Conservation (phyloP, 1,140 invertebrate species). For the Sweltsa coloradensis region DNA sequence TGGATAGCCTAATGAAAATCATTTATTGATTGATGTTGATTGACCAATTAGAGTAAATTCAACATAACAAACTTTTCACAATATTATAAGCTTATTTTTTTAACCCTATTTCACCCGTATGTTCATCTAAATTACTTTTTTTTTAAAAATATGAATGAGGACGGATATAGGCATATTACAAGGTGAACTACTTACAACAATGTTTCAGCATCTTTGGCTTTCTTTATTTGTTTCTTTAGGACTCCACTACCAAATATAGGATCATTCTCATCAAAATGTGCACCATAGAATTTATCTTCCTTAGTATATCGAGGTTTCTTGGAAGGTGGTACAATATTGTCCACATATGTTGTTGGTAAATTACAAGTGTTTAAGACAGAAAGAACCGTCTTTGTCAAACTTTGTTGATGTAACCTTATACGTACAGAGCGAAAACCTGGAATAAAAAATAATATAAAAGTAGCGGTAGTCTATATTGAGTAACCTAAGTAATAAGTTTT, state of each 20-base stretch:
- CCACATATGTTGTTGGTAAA: constrained; percentile 70
- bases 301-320: not conserved
- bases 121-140: no score
- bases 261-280: constrained; percentile 34
- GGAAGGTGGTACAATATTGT: constrained; percentile 40
- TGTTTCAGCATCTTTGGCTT: constrained; percentile 36
- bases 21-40: no score
- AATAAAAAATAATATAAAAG: constrained; percentile 22
- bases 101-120: no score
- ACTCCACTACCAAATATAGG: constrained; percentile 36
- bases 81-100: no score
- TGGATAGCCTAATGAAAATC: no score
- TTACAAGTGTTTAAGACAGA: constrained; percentile 68
- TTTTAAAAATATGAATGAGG: no score
- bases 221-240: constrained; percentile 36
- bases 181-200: constrained; percentile 20
- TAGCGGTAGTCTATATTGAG: no score
- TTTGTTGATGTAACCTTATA: constrained; percentile 50
- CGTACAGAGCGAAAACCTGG: constrained; percentile 57
- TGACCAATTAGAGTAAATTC: no score
- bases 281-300: not conserved
- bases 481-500: no score
- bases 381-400: constrained; percentile 60
- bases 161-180: no score
- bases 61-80: no score